Percentiles rank a stretch among this genome's conserved stretches.
phyloP scores from a whole-genome alignment of 2,888 invertebrate species.

The Drosophila maculinotata region DNA sequence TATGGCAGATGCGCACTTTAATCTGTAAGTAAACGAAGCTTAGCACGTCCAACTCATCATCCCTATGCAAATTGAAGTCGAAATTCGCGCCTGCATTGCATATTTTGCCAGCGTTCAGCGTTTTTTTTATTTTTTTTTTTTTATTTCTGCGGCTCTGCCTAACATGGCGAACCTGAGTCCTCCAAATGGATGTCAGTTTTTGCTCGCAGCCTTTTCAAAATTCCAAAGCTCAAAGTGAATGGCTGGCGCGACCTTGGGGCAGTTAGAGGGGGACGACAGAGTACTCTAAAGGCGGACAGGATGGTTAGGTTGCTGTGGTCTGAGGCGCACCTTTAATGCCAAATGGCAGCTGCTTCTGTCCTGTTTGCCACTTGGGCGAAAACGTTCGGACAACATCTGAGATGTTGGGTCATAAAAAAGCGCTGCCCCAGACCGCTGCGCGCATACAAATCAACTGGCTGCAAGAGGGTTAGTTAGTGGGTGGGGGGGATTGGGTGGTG shows the following conservation, averaged over 20 bases:
- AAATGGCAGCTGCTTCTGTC: constrained; percentile 59
- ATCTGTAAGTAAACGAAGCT: constrained; percentile 92
- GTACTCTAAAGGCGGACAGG: background rate
- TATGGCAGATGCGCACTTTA: constrained; percentile 99
- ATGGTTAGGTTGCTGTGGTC: constrained; percentile 27
- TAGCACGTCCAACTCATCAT: constrained; percentile 49
- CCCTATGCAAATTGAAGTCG: constrained; percentile 51
- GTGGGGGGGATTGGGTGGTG: background rate
- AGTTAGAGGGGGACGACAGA: constrained; percentile 10
- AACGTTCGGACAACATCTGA: constrained; percentile 75
- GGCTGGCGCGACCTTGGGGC: constrained; percentile 68
- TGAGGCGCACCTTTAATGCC: constrained; percentile 52
- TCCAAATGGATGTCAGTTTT: constrained; percentile 64
- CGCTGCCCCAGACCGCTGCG: constrained; percentile 37
- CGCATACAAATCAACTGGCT: constrained; percentile 72
- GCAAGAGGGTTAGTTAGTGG: background rate
- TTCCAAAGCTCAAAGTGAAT: constrained; percentile 80
- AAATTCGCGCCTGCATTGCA: constrained; percentile 47
- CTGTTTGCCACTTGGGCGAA: constrained; percentile 56
- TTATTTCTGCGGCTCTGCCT: background rate
- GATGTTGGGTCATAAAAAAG: constrained; percentile 37
- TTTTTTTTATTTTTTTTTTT: background rate
- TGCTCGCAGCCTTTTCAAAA: constrained; percentile 69
- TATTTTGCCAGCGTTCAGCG: constrained; percentile 23
- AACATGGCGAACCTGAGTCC: too few relatives aligned